Conservation (phyloP, 2,888 invertebrate genomes). For the Acronicta psi region DNA sequence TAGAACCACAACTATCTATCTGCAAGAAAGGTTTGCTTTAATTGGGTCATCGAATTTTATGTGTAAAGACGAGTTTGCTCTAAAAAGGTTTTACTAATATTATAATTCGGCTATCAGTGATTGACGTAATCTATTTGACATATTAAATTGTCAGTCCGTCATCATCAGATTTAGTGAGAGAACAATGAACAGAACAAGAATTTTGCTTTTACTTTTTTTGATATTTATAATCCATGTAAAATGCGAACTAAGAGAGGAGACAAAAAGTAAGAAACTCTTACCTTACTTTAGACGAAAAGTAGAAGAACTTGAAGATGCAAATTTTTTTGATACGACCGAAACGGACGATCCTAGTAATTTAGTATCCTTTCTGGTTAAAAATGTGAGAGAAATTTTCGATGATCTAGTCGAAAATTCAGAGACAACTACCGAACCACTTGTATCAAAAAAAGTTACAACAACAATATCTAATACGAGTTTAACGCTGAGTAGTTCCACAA, state of each 20-base stretch:
- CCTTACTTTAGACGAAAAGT: constrained; percentile 71
- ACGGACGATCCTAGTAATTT: constrained; percentile 63
- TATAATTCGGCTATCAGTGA: constrained; percentile 10
- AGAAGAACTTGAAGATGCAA: constrained; percentile 65
- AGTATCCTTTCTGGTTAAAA: constrained; percentile 72
- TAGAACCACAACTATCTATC: too few relatives aligned
- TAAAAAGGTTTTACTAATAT: background rate
- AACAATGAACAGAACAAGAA: constrained; percentile 44
- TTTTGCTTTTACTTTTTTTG: constrained; percentile 40
- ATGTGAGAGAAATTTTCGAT: constrained; percentile 73
- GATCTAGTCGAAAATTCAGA: constrained; percentile 55
- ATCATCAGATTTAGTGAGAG: constrained; percentile 24
- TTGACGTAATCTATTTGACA: constrained; percentile 11
- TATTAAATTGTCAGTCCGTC: constrained; percentile 7
- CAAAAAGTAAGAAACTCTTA: constrained; percentile 63
- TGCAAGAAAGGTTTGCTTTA: too few relatives aligned
- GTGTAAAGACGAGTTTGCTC: too few relatives aligned
- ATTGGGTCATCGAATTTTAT: too few relatives aligned
- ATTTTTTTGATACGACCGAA: constrained; percentile 40
- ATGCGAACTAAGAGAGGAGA: constrained; percentile 36
- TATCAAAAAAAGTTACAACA: constrained; percentile 9
- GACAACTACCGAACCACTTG: constrained; percentile 5
- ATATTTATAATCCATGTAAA: constrained; percentile 33
- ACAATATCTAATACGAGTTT: constrained; percentile 30
- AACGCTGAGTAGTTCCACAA: constrained; percentile 12